Conservation (phyloP, 2,113 vertebrate genomes). For the Saccopteryx bilineata region DNA sequence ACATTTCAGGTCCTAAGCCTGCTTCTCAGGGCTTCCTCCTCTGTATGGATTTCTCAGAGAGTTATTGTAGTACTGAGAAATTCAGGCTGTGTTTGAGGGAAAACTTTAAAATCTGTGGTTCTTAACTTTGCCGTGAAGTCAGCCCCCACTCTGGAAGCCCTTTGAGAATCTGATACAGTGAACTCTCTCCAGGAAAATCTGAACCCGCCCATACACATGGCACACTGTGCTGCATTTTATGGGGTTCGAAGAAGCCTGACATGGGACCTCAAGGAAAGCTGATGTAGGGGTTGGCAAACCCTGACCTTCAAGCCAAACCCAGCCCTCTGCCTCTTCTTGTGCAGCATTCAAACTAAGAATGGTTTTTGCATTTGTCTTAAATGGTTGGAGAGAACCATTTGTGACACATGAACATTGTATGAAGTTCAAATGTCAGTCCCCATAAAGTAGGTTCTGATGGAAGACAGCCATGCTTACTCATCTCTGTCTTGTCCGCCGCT, state of each 20-base stretch:
- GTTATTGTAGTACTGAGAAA: background rate
- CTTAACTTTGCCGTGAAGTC: background rate
- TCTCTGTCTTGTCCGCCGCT: background rate
- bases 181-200: background rate
- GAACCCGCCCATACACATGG: accelerated
- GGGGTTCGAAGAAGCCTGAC: background rate
- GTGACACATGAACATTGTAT: background rate
- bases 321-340: background rate
- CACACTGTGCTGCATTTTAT: accelerated
- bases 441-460: background rate
- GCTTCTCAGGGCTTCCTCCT: background rate
- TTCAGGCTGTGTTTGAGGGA: background rate
- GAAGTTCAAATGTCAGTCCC: background rate
- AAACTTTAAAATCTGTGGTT: background rate
- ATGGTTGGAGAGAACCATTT: background rate
- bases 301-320: background rate
- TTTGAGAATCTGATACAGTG: background rate
- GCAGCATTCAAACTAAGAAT: background rate
- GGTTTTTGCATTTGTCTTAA: background rate
- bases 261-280: too few relatives aligned
- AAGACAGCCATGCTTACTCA: background rate
- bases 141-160: background rate
- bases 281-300: accelerated
- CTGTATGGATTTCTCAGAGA: background rate
- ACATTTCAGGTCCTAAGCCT: background rate